Evolutionary conservation across 1,140 invertebrate species (phyloP).

Genomic region (Scaptomyza pallida): DNA sequence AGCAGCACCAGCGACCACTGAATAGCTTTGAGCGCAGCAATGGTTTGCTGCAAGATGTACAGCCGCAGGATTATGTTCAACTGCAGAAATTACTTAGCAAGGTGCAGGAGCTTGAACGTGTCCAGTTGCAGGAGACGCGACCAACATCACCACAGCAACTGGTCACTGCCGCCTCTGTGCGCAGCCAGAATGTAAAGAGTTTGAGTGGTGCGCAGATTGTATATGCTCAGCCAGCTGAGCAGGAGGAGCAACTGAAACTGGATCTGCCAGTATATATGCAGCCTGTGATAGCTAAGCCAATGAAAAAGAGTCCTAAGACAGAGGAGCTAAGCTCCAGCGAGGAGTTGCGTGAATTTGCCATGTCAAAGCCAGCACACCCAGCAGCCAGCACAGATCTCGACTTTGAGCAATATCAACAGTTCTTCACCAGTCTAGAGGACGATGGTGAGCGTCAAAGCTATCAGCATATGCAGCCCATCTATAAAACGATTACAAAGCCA

Average conservation of each 20-base stretch:
- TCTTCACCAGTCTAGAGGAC: conserved; percentile 68
- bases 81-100: conserved; percentile 78
- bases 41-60: conserved; percentile 66
- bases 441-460: conserved; percentile 65
- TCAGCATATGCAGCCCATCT: conserved; percentile 73
- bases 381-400: conserved; percentile 18
- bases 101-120: conserved; percentile 81
- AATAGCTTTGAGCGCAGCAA: conserved; percentile 68
- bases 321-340: conserved; percentile 58
- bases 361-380: conserved; percentile 60
- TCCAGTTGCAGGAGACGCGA: conserved; percentile 56
- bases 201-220: conserved; percentile 67
- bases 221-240: conserved; percentile 56
- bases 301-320: background rate
- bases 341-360: conserved; percentile 68
- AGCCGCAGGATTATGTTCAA: conserved; percentile 78
- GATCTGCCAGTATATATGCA: conserved; percentile 63
- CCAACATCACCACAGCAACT: conserved; percentile 37
- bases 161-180: conserved; percentile 69
- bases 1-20: conserved; percentile 45
- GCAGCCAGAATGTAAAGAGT: conserved; percentile 68
- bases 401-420: conserved; percentile 66
- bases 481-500: conserved; percentile 55
- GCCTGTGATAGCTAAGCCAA: background rate
- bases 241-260: conserved; percentile 42